Conservation (phyloP, 2,113 vertebrate species). For the Sinocyclocheilus grahami region DNA sequence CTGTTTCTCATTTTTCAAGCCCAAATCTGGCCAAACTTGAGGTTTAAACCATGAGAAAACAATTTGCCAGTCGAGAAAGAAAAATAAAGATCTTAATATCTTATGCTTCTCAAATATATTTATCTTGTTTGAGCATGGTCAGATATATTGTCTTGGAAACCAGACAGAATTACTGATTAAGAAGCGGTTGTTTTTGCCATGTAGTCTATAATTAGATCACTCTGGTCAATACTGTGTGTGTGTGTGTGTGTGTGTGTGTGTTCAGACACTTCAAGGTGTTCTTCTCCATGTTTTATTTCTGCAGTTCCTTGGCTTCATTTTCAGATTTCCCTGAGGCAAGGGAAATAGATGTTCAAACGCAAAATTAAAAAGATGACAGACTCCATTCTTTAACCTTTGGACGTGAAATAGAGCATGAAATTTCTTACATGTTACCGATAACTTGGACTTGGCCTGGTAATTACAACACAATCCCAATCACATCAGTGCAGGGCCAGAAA, state of each 20-base stretch:
- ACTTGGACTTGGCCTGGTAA: not conserved
- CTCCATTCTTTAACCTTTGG: not conserved
- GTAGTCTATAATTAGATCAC: conserved; percentile 8
- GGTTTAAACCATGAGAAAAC: not conserved
- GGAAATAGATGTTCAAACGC: conserved; percentile 30
- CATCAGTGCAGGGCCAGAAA: not conserved
- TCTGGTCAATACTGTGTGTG: not conserved
- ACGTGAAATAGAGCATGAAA: conserved; percentile 73
- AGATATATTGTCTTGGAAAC: not conserved
- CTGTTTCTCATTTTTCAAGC: not conserved
- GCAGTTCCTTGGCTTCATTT: conserved; percentile 29
- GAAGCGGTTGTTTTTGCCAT: not conserved
- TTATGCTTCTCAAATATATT: not conserved
- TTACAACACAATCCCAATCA: not conserved
- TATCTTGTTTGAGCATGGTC: not conserved
- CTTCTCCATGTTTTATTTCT: not conserved
- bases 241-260: conserved; percentile 11
- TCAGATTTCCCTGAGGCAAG: conserved; percentile 19
- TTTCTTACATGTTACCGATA: conserved; percentile 67
- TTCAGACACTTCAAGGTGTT: conserved; percentile 7
- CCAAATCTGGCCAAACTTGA: not conserved
- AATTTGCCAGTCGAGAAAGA: not conserved
- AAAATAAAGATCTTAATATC: not conserved
- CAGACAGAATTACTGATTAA: not conserved
- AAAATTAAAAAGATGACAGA: conserved; percentile 9